phyloP scores from a whole-genome alignment of 2,113 vertebrate genomes.

The Gymnocephalus cernua region DNA sequence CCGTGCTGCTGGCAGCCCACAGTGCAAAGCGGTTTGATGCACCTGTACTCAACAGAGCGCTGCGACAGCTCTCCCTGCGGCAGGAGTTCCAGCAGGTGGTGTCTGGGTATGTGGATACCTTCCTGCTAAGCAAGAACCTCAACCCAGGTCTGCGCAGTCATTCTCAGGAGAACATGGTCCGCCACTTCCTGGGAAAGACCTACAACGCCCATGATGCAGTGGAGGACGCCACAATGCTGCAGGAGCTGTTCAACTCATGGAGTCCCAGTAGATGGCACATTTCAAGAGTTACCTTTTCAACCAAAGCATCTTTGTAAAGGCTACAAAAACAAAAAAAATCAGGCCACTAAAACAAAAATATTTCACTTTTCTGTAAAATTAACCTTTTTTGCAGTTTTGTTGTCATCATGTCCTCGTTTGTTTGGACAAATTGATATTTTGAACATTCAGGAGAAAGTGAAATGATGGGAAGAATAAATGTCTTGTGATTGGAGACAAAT shows the following conservation, averaged over 20 bases:
- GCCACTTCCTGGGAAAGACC: slow-evolving; percentile 45
- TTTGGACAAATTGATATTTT: no score
- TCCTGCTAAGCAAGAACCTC: slow-evolving; percentile 60
- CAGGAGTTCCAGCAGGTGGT: slow-evolving; percentile 54
- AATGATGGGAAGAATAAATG: no score
- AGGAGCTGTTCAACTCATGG: slow-evolving; percentile 62
- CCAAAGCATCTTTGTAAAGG: no score
- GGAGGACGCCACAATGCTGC: slow-evolving; percentile 70
- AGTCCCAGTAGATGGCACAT: not conserved
- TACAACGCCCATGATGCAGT: slow-evolving; percentile 77
- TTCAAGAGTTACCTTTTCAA: not conserved
- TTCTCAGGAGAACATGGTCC: slow-evolving; percentile 63
- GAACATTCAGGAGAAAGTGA: no score
- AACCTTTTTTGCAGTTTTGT: no score
- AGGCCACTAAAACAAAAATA: no score
- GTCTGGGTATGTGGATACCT: slow-evolving; percentile 76
- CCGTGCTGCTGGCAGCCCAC: slow-evolving; percentile 79
- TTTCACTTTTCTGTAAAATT: no score
- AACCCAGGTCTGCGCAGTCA: not conserved
- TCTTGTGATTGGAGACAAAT: no score
- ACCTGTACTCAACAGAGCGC: slow-evolving; percentile 65
- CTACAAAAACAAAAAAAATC: no score
- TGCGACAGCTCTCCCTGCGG: slow-evolving; percentile 48
- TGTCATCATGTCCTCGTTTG: no score
- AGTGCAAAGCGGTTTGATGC: slow-evolving; percentile 70